Percentiles rank a stretch among this genome's conserved stretches.
phyloP scores from a whole-genome alignment of 2,888 invertebrate genomes.

The Microctonus brassicae region DNA sequence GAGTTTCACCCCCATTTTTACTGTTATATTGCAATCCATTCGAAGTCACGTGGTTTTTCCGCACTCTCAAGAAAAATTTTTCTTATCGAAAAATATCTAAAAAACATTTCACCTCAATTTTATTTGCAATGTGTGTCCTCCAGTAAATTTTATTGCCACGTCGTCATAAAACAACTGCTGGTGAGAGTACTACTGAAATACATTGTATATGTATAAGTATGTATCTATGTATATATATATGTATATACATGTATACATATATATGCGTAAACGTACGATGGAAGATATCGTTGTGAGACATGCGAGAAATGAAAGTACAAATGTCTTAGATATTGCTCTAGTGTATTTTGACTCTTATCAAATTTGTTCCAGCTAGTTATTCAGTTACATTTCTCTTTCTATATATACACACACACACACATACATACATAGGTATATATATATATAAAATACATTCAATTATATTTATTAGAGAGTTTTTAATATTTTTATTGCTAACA shows the following conservation, averaged over 20 bases:
- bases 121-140: neutral
- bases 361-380: constrained; percentile 8
- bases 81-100: constrained; percentile 46
- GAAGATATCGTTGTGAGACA: constrained; percentile 11
- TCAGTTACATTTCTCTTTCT: neutral
- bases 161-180: constrained; percentile 39
- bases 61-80: constrained; percentile 32
- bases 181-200: neutral
- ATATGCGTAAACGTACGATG: neutral
- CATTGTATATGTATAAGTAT: constrained; percentile 1
- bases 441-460: neutral
- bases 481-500: no score
- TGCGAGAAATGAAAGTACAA: constrained; percentile 39
- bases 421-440: no score
- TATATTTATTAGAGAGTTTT: no score
- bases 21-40: no score
- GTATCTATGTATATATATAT: constrained; percentile 1
- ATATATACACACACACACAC: neutral
- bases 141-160: constrained; percentile 47
- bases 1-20: no score
- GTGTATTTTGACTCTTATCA: constrained; percentile 13
- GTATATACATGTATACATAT: constrained; percentile 2
- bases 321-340: neutral
- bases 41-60: no score
- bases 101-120: constrained; percentile 36